Conservation (phyloP, 2,797 vertebrate genomes). For the Poecilia velifera region DNA sequence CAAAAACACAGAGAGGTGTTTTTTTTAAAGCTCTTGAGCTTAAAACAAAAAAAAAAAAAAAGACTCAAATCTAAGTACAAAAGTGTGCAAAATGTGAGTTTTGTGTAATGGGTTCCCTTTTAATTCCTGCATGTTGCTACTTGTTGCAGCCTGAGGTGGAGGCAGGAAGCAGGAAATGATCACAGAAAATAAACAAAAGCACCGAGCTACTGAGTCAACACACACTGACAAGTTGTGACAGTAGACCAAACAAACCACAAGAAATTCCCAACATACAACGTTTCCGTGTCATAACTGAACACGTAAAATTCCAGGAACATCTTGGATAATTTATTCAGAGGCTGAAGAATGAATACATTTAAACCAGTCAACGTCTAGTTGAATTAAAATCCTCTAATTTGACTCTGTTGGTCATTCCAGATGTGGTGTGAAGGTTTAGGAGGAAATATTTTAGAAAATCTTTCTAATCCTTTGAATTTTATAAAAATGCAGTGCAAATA, state of each 20-base stretch:
- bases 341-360: not conserved
- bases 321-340: not conserved
- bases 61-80: too few relatives aligned
- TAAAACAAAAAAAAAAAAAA: not conserved
- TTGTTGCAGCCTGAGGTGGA: not conserved
- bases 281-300: not conserved
- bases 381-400: not conserved
- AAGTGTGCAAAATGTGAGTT: too few relatives aligned
- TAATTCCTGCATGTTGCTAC: not conserved
- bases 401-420: not conserved
- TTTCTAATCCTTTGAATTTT: not conserved
- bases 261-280: not conserved
- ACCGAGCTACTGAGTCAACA: not conserved
- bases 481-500: not conserved
- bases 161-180: not conserved
- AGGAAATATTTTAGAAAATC: not conserved
- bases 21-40: not conserved
- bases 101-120: not conserved
- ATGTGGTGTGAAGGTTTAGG: too few relatives aligned
- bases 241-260: not conserved
- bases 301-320: not conserved
- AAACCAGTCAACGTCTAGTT: not conserved
- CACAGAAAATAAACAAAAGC: not conserved
- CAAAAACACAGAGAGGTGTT: too few relatives aligned
- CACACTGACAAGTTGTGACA: not conserved